Evolutionary conservation across 1,140 invertebrate species (phyloP).

Genomic region (Meloidogyne hapla): DNA sequence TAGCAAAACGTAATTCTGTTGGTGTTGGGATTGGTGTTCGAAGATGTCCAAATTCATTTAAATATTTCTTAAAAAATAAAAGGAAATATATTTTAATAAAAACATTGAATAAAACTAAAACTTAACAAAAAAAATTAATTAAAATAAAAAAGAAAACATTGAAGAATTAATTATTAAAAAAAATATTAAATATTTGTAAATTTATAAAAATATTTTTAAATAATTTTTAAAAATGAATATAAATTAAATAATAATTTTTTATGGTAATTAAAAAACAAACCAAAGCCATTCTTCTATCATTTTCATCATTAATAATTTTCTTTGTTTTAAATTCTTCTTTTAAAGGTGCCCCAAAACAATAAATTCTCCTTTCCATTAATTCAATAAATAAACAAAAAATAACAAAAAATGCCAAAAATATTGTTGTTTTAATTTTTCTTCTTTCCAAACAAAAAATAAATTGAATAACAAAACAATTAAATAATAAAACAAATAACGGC

Average conservation of each 20-base stretch:
- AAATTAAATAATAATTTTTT: background rate
- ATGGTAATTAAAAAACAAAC: background rate
- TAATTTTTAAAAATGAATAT: background rate
- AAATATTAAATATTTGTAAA: background rate
- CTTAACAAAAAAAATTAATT: no score
- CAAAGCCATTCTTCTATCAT: background rate
- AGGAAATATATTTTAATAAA: no score
- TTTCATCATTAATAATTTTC: background rate
- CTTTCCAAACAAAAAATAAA: background rate
- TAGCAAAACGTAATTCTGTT: slow-evolving; percentile 34
- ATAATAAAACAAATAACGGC: background rate
- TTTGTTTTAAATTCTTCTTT: background rate
- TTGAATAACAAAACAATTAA: background rate
- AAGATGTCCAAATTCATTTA: slow-evolving; percentile 43
- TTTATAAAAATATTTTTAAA: background rate
- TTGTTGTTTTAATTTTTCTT: background rate
- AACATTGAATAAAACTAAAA: no score
- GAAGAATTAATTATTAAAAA: background rate
- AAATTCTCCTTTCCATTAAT: background rate
- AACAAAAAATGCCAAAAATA: background rate
- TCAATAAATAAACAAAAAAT: background rate
- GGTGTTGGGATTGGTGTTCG: slow-evolving; percentile 40
- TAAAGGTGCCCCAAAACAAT: slow-evolving; percentile 9
- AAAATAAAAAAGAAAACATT: no score
- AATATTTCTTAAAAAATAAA: slow-evolving; percentile 46